A percentile compares a stretch with the other conserved stretches of the same genome.
These are phyloP conservation scores for Callosobruchus maculatus DNA, from an alignment of 2,888 invertebrate species.

Conservation along the genomic window DNA sequence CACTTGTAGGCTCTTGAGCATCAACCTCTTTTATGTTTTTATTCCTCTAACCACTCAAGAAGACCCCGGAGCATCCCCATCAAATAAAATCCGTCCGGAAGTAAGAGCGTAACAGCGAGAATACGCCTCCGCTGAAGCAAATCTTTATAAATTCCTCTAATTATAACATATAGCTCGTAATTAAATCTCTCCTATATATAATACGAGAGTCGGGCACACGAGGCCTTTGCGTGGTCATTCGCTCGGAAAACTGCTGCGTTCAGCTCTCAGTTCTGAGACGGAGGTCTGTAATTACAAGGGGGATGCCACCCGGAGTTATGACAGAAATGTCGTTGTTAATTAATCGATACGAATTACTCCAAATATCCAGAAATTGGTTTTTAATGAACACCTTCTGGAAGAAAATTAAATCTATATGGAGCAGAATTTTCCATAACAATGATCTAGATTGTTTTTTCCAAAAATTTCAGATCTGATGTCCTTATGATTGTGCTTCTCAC, in stretches of 20 bases:
- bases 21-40: no score
- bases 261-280: not conserved
- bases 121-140: slow-evolving; percentile 37
- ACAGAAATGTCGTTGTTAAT: not conserved
- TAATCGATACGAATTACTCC: not conserved
- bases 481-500: no score
- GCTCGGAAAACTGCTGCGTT: not conserved
- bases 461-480: no score
- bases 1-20: no score
- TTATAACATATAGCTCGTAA: slow-evolving; percentile 49
- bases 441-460: no score
- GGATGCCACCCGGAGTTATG: not conserved
- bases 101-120: slow-evolving; percentile 36
- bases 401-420: no score
- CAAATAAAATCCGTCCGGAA: not conserved
- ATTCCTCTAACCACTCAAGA: not conserved
- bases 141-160: slow-evolving; percentile 49
- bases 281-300: not conserved
- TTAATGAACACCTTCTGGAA: no score
- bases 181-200: slow-evolving; percentile 39
- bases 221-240: not conserved
- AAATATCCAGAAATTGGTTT: no score
- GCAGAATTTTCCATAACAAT: no score
- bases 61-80: not conserved
- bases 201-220: slow-evolving; percentile 14